Percentiles rank a stretch among this genome's conserved stretches.
These are phyloP conservation scores for Cheirogaleus major DNA, from an alignment of 2,797 vertebrate genomes.

Conservation along the genomic window DNA sequence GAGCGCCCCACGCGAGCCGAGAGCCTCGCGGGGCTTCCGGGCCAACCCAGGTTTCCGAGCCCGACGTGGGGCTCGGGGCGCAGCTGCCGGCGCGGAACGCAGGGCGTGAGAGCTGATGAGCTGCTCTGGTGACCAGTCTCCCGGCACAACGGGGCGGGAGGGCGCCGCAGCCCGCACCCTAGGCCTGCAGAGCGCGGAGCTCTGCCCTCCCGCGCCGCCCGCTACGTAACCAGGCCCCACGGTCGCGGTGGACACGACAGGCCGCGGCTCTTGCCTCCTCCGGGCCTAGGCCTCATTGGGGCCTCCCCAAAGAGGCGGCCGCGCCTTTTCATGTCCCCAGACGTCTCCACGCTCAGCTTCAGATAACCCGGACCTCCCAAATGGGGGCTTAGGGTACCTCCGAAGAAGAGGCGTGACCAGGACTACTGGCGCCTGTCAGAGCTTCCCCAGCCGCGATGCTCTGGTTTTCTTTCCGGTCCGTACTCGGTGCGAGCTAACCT, in stretches of 20 bases:
- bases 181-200: not conserved
- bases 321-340: accelerated
- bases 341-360: not conserved
- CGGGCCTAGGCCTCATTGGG: not conserved
- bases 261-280: not conserved
- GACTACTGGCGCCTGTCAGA: accelerated
- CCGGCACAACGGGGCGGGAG: not conserved
- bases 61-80: accelerated
- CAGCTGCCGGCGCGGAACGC: accelerated
- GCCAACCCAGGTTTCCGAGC: accelerated
- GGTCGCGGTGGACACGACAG: not conserved
- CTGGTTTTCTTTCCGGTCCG: not conserved
- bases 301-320: not conserved
- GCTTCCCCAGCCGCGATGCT: accelerated
- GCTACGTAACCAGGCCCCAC: not conserved
- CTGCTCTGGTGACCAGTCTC: not conserved
- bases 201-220: not conserved
- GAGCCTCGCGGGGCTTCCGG: not conserved
- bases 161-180: not conserved
- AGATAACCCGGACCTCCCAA: not conserved
- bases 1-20: not conserved
- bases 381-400: not conserved
- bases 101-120: accelerated
- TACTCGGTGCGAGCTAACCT: not conserved
- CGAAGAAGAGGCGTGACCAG: not conserved